Evolutionary conservation across 2,113 vertebrate species (phyloP), one percentile per base, ranked within the genome.

Genomic region (Sterna hirundo): DNA sequence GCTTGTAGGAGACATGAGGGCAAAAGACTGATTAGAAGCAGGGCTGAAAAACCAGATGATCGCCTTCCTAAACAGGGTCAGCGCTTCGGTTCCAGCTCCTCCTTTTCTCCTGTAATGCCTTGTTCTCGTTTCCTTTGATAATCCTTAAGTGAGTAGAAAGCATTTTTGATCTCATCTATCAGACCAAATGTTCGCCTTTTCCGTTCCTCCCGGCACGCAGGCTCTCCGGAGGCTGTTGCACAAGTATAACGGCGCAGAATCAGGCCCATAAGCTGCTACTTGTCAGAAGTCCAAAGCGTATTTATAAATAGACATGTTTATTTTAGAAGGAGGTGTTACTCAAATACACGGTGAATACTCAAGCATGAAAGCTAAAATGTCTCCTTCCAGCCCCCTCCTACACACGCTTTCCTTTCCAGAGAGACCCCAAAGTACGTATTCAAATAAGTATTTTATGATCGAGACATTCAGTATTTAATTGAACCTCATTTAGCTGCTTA

Each of bases 271-370:
- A 91, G 34, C 74, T 88, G 82, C 57, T 82, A 30, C 64, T 93
- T 95, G 86, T 91, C 91, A 89, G 72, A 81, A 85, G 23, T 88
- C 92, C 62, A 90, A 92, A 95, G 25, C 57, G 19, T 91, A 52
- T 83, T 94, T 96, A 96, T 95, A 80, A 96, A 92, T 84, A 88
- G 54, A 29, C 10, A 7, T 25, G 70, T 95, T 96, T 93, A 85
- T 85, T 95, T 96, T 87, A 91, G 81, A 97, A 90, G 44, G 47
- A 93, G 83, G 20, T 91, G 79, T 94, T 95, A 92, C 95, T 96
- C 65, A 93, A 95, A 96, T 54, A 34, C 38, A 38, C 60, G 86
- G 60, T 75, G 89, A 91, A 93, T 49, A 74, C 42, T 83, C 38
- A 70, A 95, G 49, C 60, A 49, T 69, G 83, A 92, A 88, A 86